Evolutionary conservation across 2,113 vertebrate species (phyloP).

Genomic region (Scortum barcoo): DNA sequence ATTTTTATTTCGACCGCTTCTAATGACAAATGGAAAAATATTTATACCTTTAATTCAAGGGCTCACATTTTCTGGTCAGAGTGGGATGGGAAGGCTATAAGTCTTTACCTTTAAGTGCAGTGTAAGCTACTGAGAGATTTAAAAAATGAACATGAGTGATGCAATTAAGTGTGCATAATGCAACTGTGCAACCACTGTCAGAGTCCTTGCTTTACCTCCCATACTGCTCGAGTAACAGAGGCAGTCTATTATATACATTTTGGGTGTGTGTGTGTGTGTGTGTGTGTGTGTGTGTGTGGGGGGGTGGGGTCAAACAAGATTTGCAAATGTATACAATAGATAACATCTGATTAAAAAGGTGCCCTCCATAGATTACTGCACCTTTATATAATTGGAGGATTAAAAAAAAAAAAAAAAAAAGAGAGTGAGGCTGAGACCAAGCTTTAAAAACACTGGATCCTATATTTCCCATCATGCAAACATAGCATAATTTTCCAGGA

Average conservation of each 20-base stretch:
- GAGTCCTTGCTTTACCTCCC: conserved; percentile 35
- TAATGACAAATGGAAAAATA: conserved; percentile 16
- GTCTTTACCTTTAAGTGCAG: no score
- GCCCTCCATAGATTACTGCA: neutral
- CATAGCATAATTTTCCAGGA: neutral
- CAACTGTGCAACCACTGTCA: conserved; percentile 41
- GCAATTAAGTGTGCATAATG: conserved; percentile 39
- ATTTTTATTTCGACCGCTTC: neutral
- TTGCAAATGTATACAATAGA: neutral
- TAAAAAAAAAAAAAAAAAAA: neutral
- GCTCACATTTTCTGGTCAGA: neutral
- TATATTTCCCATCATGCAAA: neutral
- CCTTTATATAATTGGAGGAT: neutral
- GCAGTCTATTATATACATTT: neutral
- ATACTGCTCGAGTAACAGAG: conserved; percentile 20
- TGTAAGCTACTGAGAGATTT: conserved; percentile 19
- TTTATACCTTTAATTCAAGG: conserved; percentile 24
- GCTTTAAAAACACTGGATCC: neutral
- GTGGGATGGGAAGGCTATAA: conserved; percentile 17
- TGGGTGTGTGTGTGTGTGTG: no score
- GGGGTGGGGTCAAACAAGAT: neutral
- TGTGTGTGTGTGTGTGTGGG: no score
- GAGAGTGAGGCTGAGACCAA: neutral
- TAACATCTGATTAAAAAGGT: neutral
- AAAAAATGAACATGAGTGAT: conserved; percentile 30